Evolutionary conservation across 1,140 invertebrate genomes (phyloP).

Genomic region (Scaptomyza hsui): DNA sequence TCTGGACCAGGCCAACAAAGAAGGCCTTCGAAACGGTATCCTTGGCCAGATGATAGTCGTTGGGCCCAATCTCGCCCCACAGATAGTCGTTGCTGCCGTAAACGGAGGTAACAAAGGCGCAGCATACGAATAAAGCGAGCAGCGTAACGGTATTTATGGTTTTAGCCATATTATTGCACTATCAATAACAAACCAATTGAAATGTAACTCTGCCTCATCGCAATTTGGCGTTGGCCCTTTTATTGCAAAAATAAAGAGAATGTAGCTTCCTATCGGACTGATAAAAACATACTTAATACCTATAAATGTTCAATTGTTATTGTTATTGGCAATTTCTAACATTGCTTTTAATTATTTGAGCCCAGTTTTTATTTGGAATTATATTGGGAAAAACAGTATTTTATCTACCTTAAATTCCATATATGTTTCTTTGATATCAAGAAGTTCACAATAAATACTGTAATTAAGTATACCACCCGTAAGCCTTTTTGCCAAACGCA

Average conservation of each 20-base stretch:
- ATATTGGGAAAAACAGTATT: not conserved
- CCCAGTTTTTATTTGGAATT: constrained; percentile 10
- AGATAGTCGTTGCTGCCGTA: constrained; percentile 56
- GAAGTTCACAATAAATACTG: constrained; percentile 1
- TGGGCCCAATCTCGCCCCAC: constrained; percentile 57
- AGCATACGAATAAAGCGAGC: constrained; percentile 23
- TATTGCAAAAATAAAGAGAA: constrained; percentile 32
- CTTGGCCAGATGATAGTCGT: constrained; percentile 70
- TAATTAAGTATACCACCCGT: too few relatives aligned
- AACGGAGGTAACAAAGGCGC: constrained; percentile 19
- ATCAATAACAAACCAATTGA: constrained; percentile 7
- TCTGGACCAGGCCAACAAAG: constrained; percentile 58
- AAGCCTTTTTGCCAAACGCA: too few relatives aligned
- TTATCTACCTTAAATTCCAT: constrained; percentile 27
- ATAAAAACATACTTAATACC: constrained; percentile 11
- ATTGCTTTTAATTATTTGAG: constrained; percentile 28
- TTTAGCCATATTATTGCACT: constrained; percentile 10
- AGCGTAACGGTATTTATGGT: constrained; percentile 9
- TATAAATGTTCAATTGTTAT: not conserved
- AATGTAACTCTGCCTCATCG: constrained; percentile 2
- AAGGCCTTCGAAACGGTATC: constrained; percentile 65
- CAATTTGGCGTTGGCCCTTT: constrained; percentile 28
- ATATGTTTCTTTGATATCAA: not conserved
- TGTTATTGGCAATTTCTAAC: not conserved
- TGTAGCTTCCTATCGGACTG: constrained; percentile 16